A percentile compares a stretch with the other conserved stretches of the same genome.
Evolutionary conservation across 1,140 invertebrate genomes (phyloP).

Genomic region (Pantala flavescens): DNA sequence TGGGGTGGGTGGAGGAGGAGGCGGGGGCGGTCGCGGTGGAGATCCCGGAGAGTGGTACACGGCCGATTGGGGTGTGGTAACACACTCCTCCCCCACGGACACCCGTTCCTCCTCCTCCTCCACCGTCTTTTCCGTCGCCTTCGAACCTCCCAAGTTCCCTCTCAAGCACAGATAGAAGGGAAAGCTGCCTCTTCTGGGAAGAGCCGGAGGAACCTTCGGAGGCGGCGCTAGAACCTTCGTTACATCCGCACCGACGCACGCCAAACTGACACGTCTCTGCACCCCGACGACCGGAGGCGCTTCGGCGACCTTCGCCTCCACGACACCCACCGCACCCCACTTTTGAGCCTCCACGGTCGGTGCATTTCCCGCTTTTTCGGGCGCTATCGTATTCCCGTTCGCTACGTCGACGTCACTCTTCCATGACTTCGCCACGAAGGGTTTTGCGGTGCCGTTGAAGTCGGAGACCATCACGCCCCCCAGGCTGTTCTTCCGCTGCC

Average conservation of each 20-base stretch:
- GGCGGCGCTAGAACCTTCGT: neutral
- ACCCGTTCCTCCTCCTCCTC: neutral
- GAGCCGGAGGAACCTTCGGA: neutral
- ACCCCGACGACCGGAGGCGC: too few relatives aligned
- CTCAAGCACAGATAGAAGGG: neutral
- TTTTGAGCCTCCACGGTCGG: too few relatives aligned
- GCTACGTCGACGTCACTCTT: too few relatives aligned
- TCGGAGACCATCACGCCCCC: neutral
- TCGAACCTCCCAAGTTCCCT: too few relatives aligned
- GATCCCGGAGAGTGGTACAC: neutral
- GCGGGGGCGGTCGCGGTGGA: neutral
- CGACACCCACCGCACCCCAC: too few relatives aligned
- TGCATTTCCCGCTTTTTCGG: too few relatives aligned
- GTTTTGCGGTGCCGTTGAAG: neutral
- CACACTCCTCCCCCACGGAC: neutral
- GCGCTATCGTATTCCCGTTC: too few relatives aligned
- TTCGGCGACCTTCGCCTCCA: too few relatives aligned
- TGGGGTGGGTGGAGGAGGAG: neutral
- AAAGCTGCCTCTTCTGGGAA: neutral
- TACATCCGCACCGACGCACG: neutral
- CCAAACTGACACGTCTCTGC: neutral
- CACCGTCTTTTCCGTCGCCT: neutral
- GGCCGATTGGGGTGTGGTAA: neutral
- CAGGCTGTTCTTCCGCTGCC: too few relatives aligned
- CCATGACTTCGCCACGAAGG: neutral